Evolutionary conservation across 2,113 vertebrate genomes (phyloP).

Genomic region (Meleagris gallopavo): DNA sequence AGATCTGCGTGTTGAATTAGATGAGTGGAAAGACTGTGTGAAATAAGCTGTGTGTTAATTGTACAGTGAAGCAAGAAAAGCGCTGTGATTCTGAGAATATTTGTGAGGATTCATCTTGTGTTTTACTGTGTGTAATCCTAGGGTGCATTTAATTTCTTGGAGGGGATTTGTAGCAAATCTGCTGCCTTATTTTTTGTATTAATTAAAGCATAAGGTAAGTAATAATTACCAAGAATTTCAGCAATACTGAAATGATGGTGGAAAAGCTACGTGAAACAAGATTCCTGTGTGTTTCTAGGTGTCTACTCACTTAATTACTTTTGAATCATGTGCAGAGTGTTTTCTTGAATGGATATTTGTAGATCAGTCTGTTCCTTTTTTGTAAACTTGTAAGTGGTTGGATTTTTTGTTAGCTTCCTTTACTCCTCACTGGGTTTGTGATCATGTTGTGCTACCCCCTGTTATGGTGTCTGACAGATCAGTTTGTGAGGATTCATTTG

Average conservation of each 20-base stretch:
- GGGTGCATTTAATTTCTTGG: not conserved
- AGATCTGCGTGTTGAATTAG: not conserved
- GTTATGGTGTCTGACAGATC: not conserved
- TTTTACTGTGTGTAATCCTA: not conserved
- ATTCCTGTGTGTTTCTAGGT: not conserved
- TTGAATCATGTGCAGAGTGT: not conserved
- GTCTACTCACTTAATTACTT: not conserved
- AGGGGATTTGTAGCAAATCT: not conserved
- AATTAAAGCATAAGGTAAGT: not conserved
- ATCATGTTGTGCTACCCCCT: not conserved
- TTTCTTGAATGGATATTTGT: not conserved
- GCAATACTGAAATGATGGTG: not conserved
- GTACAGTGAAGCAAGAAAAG: accelerated
- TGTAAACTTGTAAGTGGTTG: not conserved
- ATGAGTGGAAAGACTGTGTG: not conserved
- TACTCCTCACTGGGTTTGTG: not conserved
- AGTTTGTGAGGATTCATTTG: not conserved
- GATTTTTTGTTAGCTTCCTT: not conserved
- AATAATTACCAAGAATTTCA: not conserved
- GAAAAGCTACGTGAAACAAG: not conserved
- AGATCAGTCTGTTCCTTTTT: not conserved
- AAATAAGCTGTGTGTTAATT: not conserved
- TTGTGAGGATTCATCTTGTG: not conserved
- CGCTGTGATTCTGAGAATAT: not conserved
- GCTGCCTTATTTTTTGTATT: not conserved